phyloP scores from a whole-genome alignment of 2,797 vertebrate species.

The Phrynocephalus guinanensis region DNA sequence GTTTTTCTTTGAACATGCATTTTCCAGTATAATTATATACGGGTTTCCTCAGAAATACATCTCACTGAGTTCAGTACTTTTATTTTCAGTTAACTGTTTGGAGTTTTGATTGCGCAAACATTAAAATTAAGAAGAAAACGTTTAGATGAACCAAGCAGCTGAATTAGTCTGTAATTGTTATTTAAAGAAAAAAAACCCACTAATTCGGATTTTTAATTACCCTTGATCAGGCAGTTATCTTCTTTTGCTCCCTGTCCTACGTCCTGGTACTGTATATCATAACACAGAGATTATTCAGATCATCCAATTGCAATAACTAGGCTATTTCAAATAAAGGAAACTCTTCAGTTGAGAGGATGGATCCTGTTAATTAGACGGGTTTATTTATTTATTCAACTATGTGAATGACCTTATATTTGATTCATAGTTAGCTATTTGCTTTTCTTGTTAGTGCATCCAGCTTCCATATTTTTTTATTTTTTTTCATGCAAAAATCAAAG shows the following conservation, averaged over 20 bases:
- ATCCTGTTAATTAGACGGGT: conserved; percentile 35
- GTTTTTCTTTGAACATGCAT: not conserved
- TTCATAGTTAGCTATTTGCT: not conserved
- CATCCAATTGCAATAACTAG: conserved; percentile 30
- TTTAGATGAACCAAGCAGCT: conserved; percentile 54
- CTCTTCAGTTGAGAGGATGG: conserved; percentile 31
- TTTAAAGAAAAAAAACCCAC: conserved; percentile 63
- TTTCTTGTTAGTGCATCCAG: not conserved
- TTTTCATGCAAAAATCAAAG: too few relatives aligned
- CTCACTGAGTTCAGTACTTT: not conserved
- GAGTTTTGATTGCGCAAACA: not conserved
- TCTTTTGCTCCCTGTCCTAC: conserved; percentile 61
- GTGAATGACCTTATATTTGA: not conserved
- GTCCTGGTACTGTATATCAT: conserved; percentile 46
- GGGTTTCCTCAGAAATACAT: not conserved
- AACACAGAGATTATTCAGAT: conserved; percentile 52
- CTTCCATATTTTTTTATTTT: not conserved
- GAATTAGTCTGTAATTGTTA: conserved; percentile 61
- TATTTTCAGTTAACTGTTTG: not conserved
- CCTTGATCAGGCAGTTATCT: conserved; percentile 67
- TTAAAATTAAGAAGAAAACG: conserved; percentile 27
- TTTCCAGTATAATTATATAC: not conserved
- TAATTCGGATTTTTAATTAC: conserved; percentile 79
- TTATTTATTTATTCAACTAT: conserved; percentile 4
- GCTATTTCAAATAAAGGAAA: conserved; percentile 48